Percentiles rank a stretch among this genome's conserved stretches.
These are phyloP conservation scores for Dimorphilus gyrociliatus DNA, from an alignment of 2,888 invertebrate species.

Conservation along the genomic window DNA sequence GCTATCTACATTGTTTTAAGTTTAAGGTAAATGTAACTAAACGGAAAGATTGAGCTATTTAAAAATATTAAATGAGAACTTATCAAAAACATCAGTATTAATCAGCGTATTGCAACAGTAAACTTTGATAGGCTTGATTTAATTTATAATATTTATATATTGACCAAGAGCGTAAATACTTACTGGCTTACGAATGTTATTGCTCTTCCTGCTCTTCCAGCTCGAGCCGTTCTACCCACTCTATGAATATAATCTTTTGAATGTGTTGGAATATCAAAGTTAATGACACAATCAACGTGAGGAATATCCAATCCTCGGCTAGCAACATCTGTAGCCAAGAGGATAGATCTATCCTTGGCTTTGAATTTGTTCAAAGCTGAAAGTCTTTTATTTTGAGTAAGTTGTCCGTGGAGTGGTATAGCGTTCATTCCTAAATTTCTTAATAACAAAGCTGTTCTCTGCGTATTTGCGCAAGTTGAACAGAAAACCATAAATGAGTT, in stretches of 20 bases:
- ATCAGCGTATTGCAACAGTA: too few species aligned
- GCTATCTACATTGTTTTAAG: too few species aligned
- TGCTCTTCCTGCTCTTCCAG: conserved; percentile 79
- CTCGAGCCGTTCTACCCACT: conserved; percentile 82
- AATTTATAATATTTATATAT: too few species aligned
- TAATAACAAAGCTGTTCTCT: conserved; percentile 69
- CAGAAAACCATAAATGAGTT: conserved; percentile 95
- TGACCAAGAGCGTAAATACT: conserved; percentile 34
- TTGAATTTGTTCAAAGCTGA: conserved; percentile 92
- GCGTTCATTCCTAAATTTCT: conserved; percentile 79
- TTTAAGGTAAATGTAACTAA: too few species aligned
- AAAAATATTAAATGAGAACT: too few species aligned
- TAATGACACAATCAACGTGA: conserved; percentile 91
- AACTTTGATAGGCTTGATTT: too few species aligned
- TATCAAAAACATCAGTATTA: too few species aligned
- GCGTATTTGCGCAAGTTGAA: conserved; percentile 78
- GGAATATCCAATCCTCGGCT: conserved; percentile 95
- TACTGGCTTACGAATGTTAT: conserved; percentile 86
- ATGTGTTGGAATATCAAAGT: conserved; percentile 93
- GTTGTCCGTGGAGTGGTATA: conserved; percentile 94
- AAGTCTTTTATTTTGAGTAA: conserved; percentile 84
- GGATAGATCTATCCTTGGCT: conserved; percentile 72
- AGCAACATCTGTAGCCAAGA: conserved; percentile 96
- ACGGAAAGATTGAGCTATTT: too few species aligned
- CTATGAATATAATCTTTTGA: conserved; percentile 97